Conservation (phyloP, 2,113 vertebrate genomes). For the Xyliphius kryptos region DNA sequence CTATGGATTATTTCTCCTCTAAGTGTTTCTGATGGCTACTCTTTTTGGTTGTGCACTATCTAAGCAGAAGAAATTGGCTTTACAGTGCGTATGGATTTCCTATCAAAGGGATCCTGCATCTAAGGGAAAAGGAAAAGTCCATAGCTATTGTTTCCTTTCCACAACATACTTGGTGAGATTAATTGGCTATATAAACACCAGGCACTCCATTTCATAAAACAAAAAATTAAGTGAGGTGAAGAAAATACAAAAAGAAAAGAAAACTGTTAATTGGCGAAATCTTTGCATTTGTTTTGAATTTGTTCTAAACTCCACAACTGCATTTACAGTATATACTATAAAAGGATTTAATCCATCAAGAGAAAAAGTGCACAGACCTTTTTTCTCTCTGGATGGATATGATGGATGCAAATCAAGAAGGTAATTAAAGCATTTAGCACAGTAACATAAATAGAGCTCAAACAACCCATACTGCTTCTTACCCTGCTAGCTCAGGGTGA, state of each 20-base stretch:
- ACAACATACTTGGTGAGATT: constrained; percentile 64
- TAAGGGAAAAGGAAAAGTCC: constrained; percentile 58
- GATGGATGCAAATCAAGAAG: constrained; percentile 25
- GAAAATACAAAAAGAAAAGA: not conserved
- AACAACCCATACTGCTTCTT: constrained; percentile 29
- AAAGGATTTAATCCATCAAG: constrained; percentile 34
- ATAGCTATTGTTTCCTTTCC: constrained; percentile 56
- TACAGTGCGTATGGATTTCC: constrained; percentile 64
- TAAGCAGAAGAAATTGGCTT: constrained; percentile 63
- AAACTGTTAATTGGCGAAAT: constrained; percentile 45
- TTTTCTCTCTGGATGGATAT: constrained; percentile 23
- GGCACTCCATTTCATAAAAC: constrained; percentile 40
- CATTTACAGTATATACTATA: constrained; percentile 30
- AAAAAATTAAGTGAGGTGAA: constrained; percentile 2
- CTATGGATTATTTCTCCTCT: not conserved
- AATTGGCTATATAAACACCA: constrained; percentile 53
- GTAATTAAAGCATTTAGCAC: constrained; percentile 35
- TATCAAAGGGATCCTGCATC: constrained; percentile 59
- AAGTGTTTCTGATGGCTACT: constrained; percentile 45
- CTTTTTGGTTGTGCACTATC: constrained; percentile 40
- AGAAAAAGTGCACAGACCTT: constrained; percentile 19
- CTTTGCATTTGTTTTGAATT: constrained; percentile 41
- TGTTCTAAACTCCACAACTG: constrained; percentile 46
- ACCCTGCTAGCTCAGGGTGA: constrained; percentile 35
- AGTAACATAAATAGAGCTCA: constrained; percentile 27